Evolutionary conservation across 2,797 vertebrate genomes (phyloP).

Genomic region (Lophius americanus): DNA sequence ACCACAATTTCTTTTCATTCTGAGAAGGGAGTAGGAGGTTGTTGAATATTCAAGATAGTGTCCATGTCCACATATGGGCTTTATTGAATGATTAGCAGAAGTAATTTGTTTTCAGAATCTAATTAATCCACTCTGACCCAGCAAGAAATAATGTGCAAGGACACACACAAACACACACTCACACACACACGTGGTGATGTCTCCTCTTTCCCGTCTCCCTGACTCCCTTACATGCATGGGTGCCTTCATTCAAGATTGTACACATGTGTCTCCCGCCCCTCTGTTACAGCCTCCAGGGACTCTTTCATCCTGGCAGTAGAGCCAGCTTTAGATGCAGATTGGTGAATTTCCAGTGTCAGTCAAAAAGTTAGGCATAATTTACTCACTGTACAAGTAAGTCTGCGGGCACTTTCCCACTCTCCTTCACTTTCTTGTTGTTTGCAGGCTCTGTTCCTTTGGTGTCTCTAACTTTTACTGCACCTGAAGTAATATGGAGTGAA

Average conservation of each 20-base stretch:
- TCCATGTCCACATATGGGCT: constrained; percentile 64
- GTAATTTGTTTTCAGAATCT: constrained; percentile 82
- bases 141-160: constrained; percentile 52
- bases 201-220: constrained; percentile 22
- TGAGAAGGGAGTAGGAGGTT: constrained; percentile 26
- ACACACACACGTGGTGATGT: constrained; percentile 1
- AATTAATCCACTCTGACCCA: constrained; percentile 77
- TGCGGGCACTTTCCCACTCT: constrained; percentile 36
- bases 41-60: constrained; percentile 74
- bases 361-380: constrained; percentile 64
- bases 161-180: constrained; percentile 38
- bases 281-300: constrained; percentile 44
- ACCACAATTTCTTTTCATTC: constrained; percentile 65
- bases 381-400: constrained; percentile 59
- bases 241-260: constrained; percentile 45
- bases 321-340: constrained; percentile 63
- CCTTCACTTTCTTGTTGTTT: constrained; percentile 22
- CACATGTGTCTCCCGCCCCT: constrained; percentile 32
- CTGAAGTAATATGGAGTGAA: constrained; percentile 9
- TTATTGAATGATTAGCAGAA: constrained; percentile 78
- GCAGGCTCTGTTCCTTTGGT: constrained; percentile 17
- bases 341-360: constrained; percentile 54
- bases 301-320: constrained; percentile 55
- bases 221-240: constrained; percentile 20
- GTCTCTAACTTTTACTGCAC: constrained; percentile 21